These are phyloP conservation scores for Otis tarda DNA, from an alignment of 2,113 vertebrate species.

Conservation along the genomic window DNA sequence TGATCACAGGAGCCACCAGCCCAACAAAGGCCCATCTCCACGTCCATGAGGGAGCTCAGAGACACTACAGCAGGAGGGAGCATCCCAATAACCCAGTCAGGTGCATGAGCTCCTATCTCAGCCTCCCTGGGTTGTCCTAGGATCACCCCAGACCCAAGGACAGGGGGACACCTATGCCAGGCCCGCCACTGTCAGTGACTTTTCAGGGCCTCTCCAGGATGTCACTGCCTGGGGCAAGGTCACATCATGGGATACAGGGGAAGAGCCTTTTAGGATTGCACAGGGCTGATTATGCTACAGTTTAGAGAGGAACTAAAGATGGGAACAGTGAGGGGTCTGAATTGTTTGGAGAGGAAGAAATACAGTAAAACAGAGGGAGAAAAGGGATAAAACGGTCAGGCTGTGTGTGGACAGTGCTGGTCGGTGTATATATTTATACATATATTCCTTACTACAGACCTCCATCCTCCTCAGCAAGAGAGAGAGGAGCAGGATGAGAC, in stretches of 20 bases:
- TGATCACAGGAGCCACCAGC: not conserved
- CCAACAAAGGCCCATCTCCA: rapidly evolving
- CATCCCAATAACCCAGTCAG: rapidly evolving
- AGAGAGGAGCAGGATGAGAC: not conserved
- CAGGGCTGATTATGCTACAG: not conserved
- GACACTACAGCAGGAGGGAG: rapidly evolving
- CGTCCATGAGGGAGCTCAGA: rapidly evolving
- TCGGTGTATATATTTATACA: rapidly evolving
- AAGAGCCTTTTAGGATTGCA: not conserved
- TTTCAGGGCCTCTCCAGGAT: not conserved
- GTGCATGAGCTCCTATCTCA: not conserved
- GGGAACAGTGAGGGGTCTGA: rapidly evolving
- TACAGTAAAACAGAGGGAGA: not conserved
- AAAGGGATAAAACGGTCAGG: not conserved
- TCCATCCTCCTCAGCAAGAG: not conserved
- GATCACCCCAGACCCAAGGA: not conserved
- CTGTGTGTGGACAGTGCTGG: not conserved
- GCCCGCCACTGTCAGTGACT: rapidly evolving
- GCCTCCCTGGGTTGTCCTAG: not conserved
- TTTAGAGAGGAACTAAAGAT: not conserved
- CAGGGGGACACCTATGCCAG: not conserved
- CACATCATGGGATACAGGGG: too few species aligned
- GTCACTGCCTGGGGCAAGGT: not conserved
- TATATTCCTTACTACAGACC: not conserved
- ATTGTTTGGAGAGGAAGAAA: not conserved